A percentile compares a stretch with the other conserved stretches of the same genome.
Conservation (phyloP, 2,888 invertebrate species). For the Ophion costatus region DNA sequence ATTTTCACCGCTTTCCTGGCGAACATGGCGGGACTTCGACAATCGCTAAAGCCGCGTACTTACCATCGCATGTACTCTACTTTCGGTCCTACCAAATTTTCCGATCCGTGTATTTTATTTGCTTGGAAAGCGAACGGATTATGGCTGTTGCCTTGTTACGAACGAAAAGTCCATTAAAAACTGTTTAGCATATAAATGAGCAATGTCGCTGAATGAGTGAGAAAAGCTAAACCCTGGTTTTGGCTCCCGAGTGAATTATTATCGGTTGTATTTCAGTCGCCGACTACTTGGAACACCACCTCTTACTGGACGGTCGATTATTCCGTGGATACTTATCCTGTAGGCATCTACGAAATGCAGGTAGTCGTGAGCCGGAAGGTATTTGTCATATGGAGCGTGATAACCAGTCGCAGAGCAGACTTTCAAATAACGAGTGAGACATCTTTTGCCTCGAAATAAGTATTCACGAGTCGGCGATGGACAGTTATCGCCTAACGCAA, state of each 20-base stretch:
- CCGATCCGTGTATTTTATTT: background rate
- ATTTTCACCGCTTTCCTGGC: too few species aligned
- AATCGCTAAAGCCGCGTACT: too few species aligned
- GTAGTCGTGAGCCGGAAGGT: slow-evolving; percentile 83
- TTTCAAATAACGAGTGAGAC: slow-evolving; percentile 85
- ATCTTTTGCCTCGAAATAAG: background rate
- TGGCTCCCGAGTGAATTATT: too few species aligned
- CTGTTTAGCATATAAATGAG: too few species aligned
- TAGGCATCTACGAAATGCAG: slow-evolving; percentile 86
- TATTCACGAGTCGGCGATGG: background rate
- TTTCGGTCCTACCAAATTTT: background rate
- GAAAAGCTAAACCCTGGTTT: too few species aligned
- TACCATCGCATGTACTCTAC: too few species aligned
- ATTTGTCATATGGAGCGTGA: slow-evolving; percentile 81
- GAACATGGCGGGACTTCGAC: too few species aligned
- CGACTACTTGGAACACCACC: slow-evolving; percentile 83
- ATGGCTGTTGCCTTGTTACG: too few species aligned
- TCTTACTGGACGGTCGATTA: slow-evolving; percentile 88
- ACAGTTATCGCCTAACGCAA: background rate
- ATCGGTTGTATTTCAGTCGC: slow-evolving; percentile 75
- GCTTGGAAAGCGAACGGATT: background rate
- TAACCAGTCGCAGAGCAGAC: slow-evolving; percentile 81
- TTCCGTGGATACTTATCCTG: slow-evolving; percentile 84
- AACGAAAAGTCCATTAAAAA: too few species aligned
- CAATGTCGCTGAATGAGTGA: too few species aligned